Conservation (phyloP, 2,888 invertebrate species). For the Acleris emargana region DNA sequence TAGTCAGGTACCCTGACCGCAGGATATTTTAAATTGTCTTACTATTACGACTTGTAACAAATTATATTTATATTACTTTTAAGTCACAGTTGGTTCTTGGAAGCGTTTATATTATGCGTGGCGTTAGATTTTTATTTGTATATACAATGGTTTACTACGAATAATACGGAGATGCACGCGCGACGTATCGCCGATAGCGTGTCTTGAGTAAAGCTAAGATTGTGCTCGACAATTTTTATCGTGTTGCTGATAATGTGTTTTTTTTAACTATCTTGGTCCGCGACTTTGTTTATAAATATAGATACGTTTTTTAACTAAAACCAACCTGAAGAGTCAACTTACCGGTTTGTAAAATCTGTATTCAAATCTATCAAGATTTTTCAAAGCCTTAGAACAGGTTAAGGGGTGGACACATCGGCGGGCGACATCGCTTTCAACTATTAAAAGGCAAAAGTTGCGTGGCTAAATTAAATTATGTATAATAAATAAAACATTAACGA, state of each 20-base stretch:
- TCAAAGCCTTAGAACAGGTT: no score
- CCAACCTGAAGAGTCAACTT: no score
- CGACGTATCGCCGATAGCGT: conserved; percentile 15
- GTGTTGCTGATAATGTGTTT: background rate
- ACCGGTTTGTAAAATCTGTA: no score
- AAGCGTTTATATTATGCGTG: conserved; percentile 24
- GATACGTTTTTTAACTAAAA: no score
- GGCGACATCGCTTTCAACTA: background rate
- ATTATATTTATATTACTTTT: conserved; percentile 7
- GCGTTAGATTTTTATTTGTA: conserved; percentile 17
- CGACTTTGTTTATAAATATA: no score
- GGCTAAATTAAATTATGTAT: background rate
- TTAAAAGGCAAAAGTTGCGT: no score
- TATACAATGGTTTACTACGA: conserved; percentile 20
- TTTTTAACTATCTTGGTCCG: background rate
- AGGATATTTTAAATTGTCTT: background rate
- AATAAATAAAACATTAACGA: conserved; percentile 11
- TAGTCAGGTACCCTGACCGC: background rate
- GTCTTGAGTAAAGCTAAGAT: conserved; percentile 13
- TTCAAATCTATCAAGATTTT: no score
- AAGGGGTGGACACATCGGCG: background rate
- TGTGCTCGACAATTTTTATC: conserved; percentile 9
- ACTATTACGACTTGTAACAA: conserved; percentile 5
- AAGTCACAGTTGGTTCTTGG: conserved; percentile 20
- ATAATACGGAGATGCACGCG: conserved; percentile 7